Evolutionary conservation across 2,797 vertebrate genomes (phyloP).

Genomic region (Cynopterus sphinx): DNA sequence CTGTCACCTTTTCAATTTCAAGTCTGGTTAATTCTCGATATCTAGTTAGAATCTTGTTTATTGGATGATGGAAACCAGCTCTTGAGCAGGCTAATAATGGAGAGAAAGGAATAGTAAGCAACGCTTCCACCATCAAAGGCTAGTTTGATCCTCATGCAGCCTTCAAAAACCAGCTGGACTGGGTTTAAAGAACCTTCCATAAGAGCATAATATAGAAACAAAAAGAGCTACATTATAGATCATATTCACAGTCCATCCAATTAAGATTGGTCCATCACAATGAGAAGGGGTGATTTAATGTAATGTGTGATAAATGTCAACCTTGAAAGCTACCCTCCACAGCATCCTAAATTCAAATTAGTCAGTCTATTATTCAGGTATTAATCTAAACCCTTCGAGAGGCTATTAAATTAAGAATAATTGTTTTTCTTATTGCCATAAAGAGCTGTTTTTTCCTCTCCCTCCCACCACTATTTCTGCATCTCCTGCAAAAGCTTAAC

Average conservation of each 20-base stretch:
- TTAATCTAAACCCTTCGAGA: background rate
- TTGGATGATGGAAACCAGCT: background rate
- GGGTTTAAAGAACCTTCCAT: background rate
- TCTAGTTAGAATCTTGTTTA: slow-evolving; percentile 5
- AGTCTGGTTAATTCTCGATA: background rate
- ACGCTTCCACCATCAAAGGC: slow-evolving; percentile 1
- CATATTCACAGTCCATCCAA: background rate
- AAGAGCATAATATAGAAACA: slow-evolving; percentile 23
- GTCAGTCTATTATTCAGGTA: background rate
- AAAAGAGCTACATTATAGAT: background rate
- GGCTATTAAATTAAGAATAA: slow-evolving; percentile 19
- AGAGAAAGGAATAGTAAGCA: background rate
- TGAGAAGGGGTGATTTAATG: background rate
- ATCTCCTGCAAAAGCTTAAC: slow-evolving; percentile 15
- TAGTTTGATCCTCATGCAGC: background rate
- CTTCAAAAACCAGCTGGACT: background rate
- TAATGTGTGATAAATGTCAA: background rate
- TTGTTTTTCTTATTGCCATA: slow-evolving; percentile 8
- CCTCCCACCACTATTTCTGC: background rate
- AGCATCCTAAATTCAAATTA: slow-evolving; percentile 4
- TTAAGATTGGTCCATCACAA: background rate
- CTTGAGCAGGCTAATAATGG: background rate
- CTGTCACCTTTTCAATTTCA: background rate
- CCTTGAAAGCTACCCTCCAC: background rate
- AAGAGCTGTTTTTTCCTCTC: background rate